Conservation (phyloP, 2,888 invertebrate genomes). For the Athrips mouffetella region DNA sequence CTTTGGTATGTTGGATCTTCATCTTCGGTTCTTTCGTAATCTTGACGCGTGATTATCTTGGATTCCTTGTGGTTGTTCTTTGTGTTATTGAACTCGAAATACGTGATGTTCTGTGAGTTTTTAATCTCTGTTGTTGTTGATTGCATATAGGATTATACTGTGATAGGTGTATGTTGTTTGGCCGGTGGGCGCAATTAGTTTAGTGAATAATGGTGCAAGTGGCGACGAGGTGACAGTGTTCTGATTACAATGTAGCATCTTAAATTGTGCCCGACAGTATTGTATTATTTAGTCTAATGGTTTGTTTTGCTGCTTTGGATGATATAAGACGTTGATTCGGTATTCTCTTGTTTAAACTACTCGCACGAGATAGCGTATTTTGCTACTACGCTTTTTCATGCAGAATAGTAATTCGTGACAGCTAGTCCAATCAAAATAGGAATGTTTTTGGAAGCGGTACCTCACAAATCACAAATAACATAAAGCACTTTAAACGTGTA, state of each 20-base stretch:
- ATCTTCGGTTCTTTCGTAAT: slow-evolving; percentile 43
- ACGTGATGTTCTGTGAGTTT: neutral
- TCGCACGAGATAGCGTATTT: no score
- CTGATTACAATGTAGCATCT: slow-evolving; percentile 4
- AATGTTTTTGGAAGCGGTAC: no score
- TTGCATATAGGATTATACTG: slow-evolving; percentile 4
- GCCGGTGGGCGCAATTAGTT: slow-evolving; percentile 12
- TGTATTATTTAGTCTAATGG: no score
- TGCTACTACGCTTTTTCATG: no score
- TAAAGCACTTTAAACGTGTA: slow-evolving; percentile 2
- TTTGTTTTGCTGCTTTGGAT: no score
- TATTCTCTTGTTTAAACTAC: no score
- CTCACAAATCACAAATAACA: neutral
- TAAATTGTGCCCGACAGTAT: neutral
- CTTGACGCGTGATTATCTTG: slow-evolving; percentile 51
- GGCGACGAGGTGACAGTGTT: neutral
- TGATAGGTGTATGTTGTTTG: slow-evolving; percentile 21
- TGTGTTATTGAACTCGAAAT: slow-evolving; percentile 5
- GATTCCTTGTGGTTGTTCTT: slow-evolving; percentile 38
- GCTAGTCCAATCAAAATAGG: no score
- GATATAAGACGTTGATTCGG: no score
- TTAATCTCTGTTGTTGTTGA: slow-evolving; percentile 5
- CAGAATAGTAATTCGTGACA: no score
- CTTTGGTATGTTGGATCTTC: slow-evolving; percentile 50
- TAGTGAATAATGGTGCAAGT: neutral